Conservation (phyloP, 2,113 vertebrate genomes). For the Etheostoma cragini region DNA sequence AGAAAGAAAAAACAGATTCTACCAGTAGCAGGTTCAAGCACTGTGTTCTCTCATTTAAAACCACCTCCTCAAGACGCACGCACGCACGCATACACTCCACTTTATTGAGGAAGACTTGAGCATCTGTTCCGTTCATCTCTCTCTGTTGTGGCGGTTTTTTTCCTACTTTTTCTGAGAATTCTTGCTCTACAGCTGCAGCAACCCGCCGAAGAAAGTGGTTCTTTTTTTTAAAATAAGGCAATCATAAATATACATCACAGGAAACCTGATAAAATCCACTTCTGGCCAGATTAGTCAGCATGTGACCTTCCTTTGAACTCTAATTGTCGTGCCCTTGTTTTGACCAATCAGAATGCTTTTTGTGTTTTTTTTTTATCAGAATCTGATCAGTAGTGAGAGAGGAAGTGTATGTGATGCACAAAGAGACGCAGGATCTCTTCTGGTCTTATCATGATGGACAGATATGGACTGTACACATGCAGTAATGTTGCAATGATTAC, state of each 20-base stretch:
- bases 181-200: constrained; percentile 33
- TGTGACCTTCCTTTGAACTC: constrained; percentile 60
- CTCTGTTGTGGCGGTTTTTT: constrained; percentile 28
- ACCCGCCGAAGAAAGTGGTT: constrained; percentile 28
- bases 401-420: constrained; percentile 33
- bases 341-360: constrained; percentile 43
- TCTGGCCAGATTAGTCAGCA: constrained; percentile 47
- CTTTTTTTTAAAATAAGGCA: constrained; percentile 32
- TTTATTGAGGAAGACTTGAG: constrained; percentile 17
- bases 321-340: constrained; percentile 27
- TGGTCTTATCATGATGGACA: not conserved
- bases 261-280: constrained; percentile 66
- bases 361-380: constrained; percentile 36
- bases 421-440: constrained; percentile 3
- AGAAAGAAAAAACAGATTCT: constrained; percentile 76
- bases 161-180: constrained; percentile 58
- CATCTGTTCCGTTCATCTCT: constrained; percentile 18
- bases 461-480: not conserved
- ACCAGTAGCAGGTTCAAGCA: constrained; percentile 56
- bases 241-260: constrained; percentile 61
- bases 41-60: constrained; percentile 40
- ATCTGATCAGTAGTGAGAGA: constrained; percentile 10
- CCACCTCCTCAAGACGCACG: constrained; percentile 7
- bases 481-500: not conserved
- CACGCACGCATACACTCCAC: constrained; percentile 3